Percentiles rank a stretch among this genome's conserved stretches.
Conservation (phyloP, 2,113 vertebrate genomes). For the Microcebus murinus region DNA sequence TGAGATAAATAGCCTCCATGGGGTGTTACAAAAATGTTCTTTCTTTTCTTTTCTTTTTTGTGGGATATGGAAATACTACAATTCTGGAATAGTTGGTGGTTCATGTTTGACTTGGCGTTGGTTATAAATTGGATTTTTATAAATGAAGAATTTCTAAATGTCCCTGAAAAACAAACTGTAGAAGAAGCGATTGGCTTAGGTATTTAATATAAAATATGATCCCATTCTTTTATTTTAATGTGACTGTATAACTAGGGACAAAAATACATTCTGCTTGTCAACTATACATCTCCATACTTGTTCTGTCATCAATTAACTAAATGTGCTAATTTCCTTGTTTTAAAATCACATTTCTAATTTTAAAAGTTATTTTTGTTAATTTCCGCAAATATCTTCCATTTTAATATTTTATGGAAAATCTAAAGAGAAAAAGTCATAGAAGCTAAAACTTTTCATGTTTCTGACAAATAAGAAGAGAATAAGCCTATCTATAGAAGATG, state of each 20-base stretch:
- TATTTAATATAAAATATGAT: constrained; percentile 64
- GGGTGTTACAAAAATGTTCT: constrained; percentile 47
- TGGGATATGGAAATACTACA: constrained; percentile 52
- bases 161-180: constrained; percentile 72
- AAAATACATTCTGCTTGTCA: constrained; percentile 75
- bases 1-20: constrained; percentile 70
- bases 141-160: constrained; percentile 66
- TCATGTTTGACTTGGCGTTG: constrained; percentile 76
- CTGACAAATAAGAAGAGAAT: constrained; percentile 60
- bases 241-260: constrained; percentile 63
- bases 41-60: constrained; percentile 25
- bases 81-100: constrained; percentile 76
- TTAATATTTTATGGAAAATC: background rate
- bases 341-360: constrained; percentile 76
- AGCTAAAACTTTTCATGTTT: constrained; percentile 67
- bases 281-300: constrained; percentile 74
- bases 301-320: constrained; percentile 78
- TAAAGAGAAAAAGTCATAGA: background rate
- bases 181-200: constrained; percentile 77
- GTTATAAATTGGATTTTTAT: constrained; percentile 71
- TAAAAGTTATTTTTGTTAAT: constrained; percentile 56
- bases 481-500: constrained; percentile 62
- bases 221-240: constrained; percentile 75
- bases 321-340: constrained; percentile 71
- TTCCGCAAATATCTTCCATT: constrained; percentile 63